These are phyloP conservation scores for Microctenopoma steveboyesi DNA, from an alignment of 2,797 vertebrate species.

Conservation along the genomic window DNA sequence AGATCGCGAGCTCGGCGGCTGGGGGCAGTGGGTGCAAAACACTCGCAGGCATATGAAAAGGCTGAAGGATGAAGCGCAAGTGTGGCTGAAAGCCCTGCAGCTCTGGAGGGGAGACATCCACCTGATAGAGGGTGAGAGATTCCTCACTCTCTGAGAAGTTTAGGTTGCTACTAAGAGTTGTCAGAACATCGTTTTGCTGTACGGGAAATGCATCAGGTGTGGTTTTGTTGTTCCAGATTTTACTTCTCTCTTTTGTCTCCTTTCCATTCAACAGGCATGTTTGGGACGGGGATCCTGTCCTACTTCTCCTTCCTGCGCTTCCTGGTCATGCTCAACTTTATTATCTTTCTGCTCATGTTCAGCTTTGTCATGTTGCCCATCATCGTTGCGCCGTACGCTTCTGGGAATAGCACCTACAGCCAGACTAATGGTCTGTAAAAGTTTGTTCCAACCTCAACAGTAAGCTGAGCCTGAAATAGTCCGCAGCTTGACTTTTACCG, in stretches of 20 bases:
- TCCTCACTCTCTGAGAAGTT: too few relatives aligned
- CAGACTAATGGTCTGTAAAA: constrained; percentile 59
- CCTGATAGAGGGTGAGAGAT: constrained; percentile 87
- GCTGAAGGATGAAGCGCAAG: constrained; percentile 74
- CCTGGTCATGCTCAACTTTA: constrained; percentile 91
- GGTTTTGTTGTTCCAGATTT: background rate
- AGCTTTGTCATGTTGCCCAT: constrained; percentile 89
- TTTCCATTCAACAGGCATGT: constrained; percentile 85
- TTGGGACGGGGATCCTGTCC: constrained; percentile 93
- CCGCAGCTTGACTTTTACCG: background rate
- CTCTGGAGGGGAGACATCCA: constrained; percentile 92
- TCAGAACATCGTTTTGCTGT: background rate
- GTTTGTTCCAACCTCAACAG: background rate
- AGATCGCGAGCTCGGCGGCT: constrained; percentile 67
- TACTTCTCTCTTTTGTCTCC: background rate
- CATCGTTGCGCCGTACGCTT: constrained; percentile 76
- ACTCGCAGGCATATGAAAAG: constrained; percentile 81
- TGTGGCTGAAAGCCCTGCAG: constrained; percentile 81
- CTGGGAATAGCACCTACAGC: constrained; percentile 83
- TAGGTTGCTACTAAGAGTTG: too few relatives aligned
- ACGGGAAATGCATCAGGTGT: background rate
- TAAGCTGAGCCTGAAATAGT: background rate
- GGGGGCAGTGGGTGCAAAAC: constrained; percentile 83
- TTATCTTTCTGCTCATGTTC: constrained; percentile 94
- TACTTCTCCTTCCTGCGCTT: constrained; percentile 98